Evolutionary conservation across 2,888 invertebrate species (phyloP), one percentile per base, ranked within the genome.

Genomic region (Ochropleura leucogaster): DNA sequence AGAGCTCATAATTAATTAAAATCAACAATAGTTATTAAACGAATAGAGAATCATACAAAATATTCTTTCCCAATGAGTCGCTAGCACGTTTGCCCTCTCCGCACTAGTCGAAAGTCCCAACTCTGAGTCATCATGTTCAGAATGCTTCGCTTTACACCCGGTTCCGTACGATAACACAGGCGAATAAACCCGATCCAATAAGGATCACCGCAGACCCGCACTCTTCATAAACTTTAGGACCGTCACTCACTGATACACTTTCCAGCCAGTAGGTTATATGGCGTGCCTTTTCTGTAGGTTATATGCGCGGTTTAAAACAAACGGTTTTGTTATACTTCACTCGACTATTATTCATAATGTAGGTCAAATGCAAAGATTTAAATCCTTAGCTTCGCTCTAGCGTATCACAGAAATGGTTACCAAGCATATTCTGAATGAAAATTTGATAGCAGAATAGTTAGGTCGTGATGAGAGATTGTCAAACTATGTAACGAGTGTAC

Each of bases 141-240:
- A 16, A 30, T 59, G 57, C 14, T 67, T 49, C 42, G 40, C 42
- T 47, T 63, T 57, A 51, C 57, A 47, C 60, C 16, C 63, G 44
- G 67, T 3, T 59, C 49, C 20, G 5, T 30, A 18, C 57, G 77
- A 80, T 80, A 77, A 72, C 20, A 59, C 14, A 40, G 9, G 14
- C 40, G 44, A 81, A 72, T 81, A 80, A 80, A 82, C 53, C 46
- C 66, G 63, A 82, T 67, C 73, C 73, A 80, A 77, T 80, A 82
- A 65, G 63, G 73, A 82, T 82, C 73, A 46, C 69, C 63, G 44
- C 63, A 64, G 55, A 69, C 72, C 72, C 77, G 55, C 74, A 65
- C 65, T 55, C 63, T 63, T 70, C 67, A 74, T 82, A 82, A 82
- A 82, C 59, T 70, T 73, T 60, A 78, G 64, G 82, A 49, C 55